Percentiles rank a stretch among this genome's conserved stretches.
Evolutionary conservation across 2,888 invertebrate species (phyloP).

Genomic region (Netelia melanura): DNA sequence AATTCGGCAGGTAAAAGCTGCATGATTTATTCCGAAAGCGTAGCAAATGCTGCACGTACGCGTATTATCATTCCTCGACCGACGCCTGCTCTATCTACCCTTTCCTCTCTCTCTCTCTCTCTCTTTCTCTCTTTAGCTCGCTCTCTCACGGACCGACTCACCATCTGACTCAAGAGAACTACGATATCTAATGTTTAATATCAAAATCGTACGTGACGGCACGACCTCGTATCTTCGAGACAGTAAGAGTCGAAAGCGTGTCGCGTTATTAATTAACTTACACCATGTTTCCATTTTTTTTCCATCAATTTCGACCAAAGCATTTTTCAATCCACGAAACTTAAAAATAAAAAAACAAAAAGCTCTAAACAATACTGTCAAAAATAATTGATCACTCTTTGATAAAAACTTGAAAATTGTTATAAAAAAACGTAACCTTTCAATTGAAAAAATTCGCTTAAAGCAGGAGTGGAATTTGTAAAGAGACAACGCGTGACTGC

Average conservation of each 20-base stretch:
- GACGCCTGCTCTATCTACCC: neutral
- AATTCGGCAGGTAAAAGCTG: conserved; percentile 60
- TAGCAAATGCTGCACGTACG: conserved; percentile 69
- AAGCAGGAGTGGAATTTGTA: too few relatives aligned
- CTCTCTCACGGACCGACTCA: conserved; percentile 14
- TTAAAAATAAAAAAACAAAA: too few relatives aligned
- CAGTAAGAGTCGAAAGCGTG: neutral
- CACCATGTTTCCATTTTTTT: too few relatives aligned
- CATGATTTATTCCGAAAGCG: conserved; percentile 71
- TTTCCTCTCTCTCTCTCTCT: conserved; percentile 13
- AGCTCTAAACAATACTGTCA: too few relatives aligned
- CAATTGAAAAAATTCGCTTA: too few relatives aligned
- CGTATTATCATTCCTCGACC: conserved; percentile 71
- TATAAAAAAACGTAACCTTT: too few relatives aligned
- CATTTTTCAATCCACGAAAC: too few relatives aligned
- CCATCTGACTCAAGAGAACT: conserved; percentile 14
- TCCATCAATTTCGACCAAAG: too few relatives aligned
- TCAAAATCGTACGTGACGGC: conserved; percentile 57
- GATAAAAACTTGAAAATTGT: too few relatives aligned
- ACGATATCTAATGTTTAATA: conserved; percentile 65
- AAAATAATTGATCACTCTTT: too few relatives aligned
- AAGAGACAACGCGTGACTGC: too few relatives aligned
- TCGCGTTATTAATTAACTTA: too few relatives aligned
- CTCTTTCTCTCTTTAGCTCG: conserved; percentile 1
- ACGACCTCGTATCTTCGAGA: neutral